A percentile compares a stretch with the other conserved stretches of the same genome.
phyloP scores from a whole-genome alignment of 2,797 vertebrate genomes.

The Neosalanx taihuensis region DNA sequence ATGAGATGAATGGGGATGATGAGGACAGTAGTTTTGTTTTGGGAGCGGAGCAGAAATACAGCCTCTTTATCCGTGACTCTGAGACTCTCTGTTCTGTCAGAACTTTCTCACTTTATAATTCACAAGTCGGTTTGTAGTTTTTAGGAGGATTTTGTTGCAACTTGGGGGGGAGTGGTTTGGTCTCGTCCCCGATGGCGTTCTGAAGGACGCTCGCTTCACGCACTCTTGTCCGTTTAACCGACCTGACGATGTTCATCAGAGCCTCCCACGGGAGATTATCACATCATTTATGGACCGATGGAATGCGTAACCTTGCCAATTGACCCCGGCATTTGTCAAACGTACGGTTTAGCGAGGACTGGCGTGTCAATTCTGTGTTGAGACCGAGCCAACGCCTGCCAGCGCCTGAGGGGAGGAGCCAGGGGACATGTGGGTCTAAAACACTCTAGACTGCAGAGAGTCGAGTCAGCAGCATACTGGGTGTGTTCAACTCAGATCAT shows the following conservation, averaged over 20 bases:
- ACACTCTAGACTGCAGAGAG: too few relatives aligned
- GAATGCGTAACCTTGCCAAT: slow-evolving; percentile 7
- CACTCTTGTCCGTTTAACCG: background rate
- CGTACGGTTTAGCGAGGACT: background rate
- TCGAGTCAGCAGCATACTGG: slow-evolving; percentile 19
- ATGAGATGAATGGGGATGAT: background rate
- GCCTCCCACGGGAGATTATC: background rate
- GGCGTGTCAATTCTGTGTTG: slow-evolving; percentile 3
- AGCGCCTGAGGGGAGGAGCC: too few relatives aligned
- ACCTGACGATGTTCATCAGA: slow-evolving; percentile 3
- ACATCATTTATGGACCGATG: slow-evolving; percentile 7
- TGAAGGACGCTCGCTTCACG: background rate
- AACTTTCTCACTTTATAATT: background rate
- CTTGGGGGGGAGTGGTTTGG: too few relatives aligned
- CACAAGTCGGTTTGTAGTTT: too few relatives aligned
- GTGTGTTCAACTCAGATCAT: slow-evolving; percentile 21
- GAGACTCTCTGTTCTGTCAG: too few relatives aligned
- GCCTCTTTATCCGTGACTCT: too few relatives aligned
- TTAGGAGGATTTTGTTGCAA: too few relatives aligned
- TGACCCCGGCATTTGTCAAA: slow-evolving; percentile 2
- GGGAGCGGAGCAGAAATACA: too few relatives aligned
- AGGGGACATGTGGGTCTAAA: too few relatives aligned
- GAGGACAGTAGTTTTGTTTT: background rate
- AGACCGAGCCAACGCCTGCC: slow-evolving; percentile 3
- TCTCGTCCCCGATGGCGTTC: too few relatives aligned